These are phyloP conservation scores for Pherbina coryleti DNA, from an alignment of 2,888 invertebrate genomes.

Conservation along the genomic window DNA sequence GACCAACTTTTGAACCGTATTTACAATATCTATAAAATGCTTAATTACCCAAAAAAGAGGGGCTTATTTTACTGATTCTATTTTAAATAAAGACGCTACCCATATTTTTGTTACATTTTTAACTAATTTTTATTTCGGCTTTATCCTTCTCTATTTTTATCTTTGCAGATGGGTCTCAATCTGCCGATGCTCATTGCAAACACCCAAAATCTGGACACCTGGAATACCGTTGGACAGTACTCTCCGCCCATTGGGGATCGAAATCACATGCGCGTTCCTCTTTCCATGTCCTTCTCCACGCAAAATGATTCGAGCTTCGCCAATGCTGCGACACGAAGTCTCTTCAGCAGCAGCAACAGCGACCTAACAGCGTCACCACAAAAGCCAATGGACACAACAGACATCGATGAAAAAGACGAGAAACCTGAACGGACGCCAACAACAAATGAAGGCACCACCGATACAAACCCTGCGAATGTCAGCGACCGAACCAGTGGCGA, in stretches of 20 bases:
- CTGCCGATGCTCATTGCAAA: slow-evolving; percentile 65
- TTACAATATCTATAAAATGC: too few relatives aligned
- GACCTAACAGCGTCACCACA: slow-evolving; percentile 62
- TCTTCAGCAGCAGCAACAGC: slow-evolving; percentile 61
- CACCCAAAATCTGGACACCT: slow-evolving; percentile 61
- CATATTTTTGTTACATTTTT: too few relatives aligned
- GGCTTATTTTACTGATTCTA: too few relatives aligned
- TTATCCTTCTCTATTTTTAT: slow-evolving; percentile 31
- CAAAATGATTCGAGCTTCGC: slow-evolving; percentile 43
- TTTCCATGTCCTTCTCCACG: slow-evolving; percentile 58
- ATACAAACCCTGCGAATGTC: slow-evolving; percentile 33
- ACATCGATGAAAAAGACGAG: slow-evolving; percentile 60
- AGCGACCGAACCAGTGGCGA: slow-evolving; percentile 32
- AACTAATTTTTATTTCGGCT: background rate
- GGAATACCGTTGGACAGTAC: slow-evolving; percentile 63
- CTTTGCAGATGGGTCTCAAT: slow-evolving; percentile 64
- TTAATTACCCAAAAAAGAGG: too few relatives aligned
- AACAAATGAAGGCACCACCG: slow-evolving; percentile 44
- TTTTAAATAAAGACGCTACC: too few relatives aligned
- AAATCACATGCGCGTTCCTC: slow-evolving; percentile 58
- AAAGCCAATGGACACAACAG: slow-evolving; percentile 63
- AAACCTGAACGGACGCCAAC: slow-evolving; percentile 59
- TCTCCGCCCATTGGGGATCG: slow-evolving; percentile 60
- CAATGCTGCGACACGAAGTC: slow-evolving; percentile 37
- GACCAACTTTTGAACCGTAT: too few relatives aligned